Evolutionary conservation across 2,113 vertebrate species (phyloP).

Genomic region (Agapornis roseicollis): DNA sequence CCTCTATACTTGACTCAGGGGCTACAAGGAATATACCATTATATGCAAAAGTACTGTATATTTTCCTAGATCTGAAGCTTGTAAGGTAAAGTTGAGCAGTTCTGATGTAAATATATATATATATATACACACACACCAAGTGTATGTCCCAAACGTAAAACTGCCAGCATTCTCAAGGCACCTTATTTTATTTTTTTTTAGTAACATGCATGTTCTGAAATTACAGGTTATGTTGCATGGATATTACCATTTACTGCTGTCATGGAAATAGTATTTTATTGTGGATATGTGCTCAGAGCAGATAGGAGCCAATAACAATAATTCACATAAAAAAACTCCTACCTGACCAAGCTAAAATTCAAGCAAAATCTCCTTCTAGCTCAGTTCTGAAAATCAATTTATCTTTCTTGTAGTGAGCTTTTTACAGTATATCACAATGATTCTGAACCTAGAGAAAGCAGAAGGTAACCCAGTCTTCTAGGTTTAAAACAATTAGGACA

Average conservation of each 20-base stretch:
- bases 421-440: constrained; percentile 16
- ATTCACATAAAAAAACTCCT: constrained; percentile 36
- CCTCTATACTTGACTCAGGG: constrained; percentile 97
- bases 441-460: constrained; percentile 21
- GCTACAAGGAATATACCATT: constrained; percentile 87
- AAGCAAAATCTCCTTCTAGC: constrained; percentile 24
- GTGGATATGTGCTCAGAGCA: constrained; percentile 79
- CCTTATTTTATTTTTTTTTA: constrained; percentile 82
- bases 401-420: background rate
- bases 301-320: constrained; percentile 62
- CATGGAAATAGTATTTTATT: constrained; percentile 77
- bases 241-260: constrained; percentile 80
- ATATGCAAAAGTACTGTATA: constrained; percentile 92
- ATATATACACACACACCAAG: constrained; percentile 51
- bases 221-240: constrained; percentile 83
- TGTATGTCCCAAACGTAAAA: constrained; percentile 83
- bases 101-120: constrained; percentile 78
- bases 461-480: background rate
- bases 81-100: constrained; percentile 79
- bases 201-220: constrained; percentile 84
- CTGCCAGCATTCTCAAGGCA: constrained; percentile 86
- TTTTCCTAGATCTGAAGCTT: constrained; percentile 92
- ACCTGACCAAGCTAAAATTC: constrained; percentile 38
- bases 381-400: constrained; percentile 33
- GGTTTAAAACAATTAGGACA: background rate